phyloP scores from a whole-genome alignment of 2,888 invertebrate species.

The Chydorus sphaericus region DNA sequence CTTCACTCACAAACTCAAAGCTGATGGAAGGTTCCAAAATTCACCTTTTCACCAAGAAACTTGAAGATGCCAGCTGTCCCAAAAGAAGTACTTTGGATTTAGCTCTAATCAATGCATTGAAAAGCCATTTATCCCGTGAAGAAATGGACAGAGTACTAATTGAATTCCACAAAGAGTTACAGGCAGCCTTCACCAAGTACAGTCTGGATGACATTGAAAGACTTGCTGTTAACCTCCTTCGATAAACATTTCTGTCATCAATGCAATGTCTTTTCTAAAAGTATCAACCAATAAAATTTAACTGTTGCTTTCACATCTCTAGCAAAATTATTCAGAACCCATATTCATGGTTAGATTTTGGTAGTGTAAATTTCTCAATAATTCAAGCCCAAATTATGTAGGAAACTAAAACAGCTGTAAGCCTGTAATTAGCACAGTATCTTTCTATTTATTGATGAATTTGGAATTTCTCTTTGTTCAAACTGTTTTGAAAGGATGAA shows the following conservation, averaged over 20 bases:
- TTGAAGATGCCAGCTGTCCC: background rate
- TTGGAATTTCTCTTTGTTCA: too few relatives aligned
- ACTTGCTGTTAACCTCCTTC: conserved; percentile 1
- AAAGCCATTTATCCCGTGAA: background rate
- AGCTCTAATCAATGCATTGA: background rate
- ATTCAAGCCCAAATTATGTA: too few relatives aligned
- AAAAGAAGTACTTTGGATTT: background rate
- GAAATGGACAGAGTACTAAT: background rate
- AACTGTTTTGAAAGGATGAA: too few relatives aligned
- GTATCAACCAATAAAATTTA: too few relatives aligned
- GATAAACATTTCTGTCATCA: background rate
- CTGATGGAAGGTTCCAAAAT: conserved; percentile 2
- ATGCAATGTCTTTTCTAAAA: too few relatives aligned
- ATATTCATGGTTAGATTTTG: too few relatives aligned
- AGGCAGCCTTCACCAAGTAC: conserved; percentile 1
- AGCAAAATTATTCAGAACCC: too few relatives aligned
- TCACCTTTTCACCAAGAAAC: conserved; percentile 3
- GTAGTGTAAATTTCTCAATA: too few relatives aligned
- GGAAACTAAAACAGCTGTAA: too few relatives aligned
- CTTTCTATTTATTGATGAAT: too few relatives aligned
- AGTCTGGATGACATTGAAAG: conserved; percentile 12
- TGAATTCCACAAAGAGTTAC: conserved; percentile 5
- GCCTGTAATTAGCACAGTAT: too few relatives aligned
- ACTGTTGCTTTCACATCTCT: too few relatives aligned
- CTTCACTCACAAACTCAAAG: background rate